These are phyloP conservation scores for Acanthosoma haemorrhoidale DNA, from an alignment of 2,888 invertebrate species.

Conservation along the genomic window DNA sequence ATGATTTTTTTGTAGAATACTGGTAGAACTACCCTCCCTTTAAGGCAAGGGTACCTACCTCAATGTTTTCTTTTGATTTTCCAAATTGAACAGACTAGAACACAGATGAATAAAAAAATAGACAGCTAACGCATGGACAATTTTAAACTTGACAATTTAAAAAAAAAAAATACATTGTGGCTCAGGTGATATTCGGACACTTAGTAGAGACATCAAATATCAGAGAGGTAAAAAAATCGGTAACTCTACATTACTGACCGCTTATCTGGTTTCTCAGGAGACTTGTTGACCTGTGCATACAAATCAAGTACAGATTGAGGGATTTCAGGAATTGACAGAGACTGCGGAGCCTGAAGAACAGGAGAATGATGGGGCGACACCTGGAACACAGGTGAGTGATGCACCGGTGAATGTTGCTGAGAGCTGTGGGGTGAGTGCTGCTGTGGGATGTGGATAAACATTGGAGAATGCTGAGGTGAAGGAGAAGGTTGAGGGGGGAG, in stretches of 20 bases:
- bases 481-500: background rate
- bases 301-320: constrained; percentile 29
- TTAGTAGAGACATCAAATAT: background rate
- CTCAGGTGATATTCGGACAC: background rate
- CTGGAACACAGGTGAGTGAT: background rate
- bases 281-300: constrained; percentile 38
- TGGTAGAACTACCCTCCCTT: too few species aligned
- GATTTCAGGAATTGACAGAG: background rate
- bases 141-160: background rate
- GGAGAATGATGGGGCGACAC: background rate
- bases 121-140: background rate
- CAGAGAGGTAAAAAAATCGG: background rate
- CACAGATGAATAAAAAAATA: background rate
- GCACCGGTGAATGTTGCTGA: background rate
- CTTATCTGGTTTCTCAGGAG: constrained; percentile 31
- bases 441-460: background rate
- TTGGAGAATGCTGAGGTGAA: background rate
- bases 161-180: too few species aligned
- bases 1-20: too few species aligned
- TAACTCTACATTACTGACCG: background rate
- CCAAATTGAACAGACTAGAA: background rate
- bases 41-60: too few species aligned
- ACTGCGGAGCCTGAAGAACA: background rate
- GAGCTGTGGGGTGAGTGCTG: too few species aligned
- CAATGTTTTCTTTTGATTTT: too few species aligned